Percentiles rank a stretch among this genome's conserved stretches.
phyloP scores from a whole-genome alignment of 2,113 vertebrate genomes.

The Chloropsis hardwickii region DNA sequence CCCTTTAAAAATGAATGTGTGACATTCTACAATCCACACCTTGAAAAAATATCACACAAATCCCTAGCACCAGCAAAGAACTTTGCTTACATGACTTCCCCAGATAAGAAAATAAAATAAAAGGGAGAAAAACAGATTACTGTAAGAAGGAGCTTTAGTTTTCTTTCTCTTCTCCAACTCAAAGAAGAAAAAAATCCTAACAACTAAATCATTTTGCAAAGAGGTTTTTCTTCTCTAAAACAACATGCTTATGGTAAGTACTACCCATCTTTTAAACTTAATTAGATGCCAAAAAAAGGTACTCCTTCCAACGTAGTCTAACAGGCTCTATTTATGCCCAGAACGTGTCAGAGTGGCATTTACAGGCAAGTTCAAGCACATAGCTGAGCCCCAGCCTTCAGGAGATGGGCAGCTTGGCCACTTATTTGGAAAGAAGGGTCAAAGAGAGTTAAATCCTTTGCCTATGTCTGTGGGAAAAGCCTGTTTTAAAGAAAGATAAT shows the following conservation, averaged over 20 bases:
- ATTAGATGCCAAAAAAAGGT: neutral
- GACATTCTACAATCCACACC: conserved; percentile 71
- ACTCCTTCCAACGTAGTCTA: neutral
- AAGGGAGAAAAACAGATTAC: conserved; percentile 46
- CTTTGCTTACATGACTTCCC: conserved; percentile 14
- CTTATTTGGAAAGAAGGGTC: neutral
- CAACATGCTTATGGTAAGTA: neutral
- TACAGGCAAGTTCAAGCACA: neutral
- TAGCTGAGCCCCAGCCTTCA: neutral
- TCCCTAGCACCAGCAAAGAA: conserved; percentile 19
- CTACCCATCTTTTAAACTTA: neutral
- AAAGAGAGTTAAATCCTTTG: neutral
- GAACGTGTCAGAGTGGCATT: neutral
- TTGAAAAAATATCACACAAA: conserved; percentile 65
- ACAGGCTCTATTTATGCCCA: neutral
- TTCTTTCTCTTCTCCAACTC: neutral
- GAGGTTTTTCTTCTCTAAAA: neutral
- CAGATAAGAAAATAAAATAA: conserved; percentile 62
- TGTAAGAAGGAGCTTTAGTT: conserved; percentile 12
- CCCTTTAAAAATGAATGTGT: conserved; percentile 78
- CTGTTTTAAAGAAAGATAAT: neutral
- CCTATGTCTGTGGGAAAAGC: neutral
- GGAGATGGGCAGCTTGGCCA: neutral
- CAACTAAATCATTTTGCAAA: conserved; percentile 23
- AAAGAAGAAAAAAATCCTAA: neutral